phyloP scores from a whole-genome alignment of 2,797 vertebrate species.

The Poecile montanus region DNA sequence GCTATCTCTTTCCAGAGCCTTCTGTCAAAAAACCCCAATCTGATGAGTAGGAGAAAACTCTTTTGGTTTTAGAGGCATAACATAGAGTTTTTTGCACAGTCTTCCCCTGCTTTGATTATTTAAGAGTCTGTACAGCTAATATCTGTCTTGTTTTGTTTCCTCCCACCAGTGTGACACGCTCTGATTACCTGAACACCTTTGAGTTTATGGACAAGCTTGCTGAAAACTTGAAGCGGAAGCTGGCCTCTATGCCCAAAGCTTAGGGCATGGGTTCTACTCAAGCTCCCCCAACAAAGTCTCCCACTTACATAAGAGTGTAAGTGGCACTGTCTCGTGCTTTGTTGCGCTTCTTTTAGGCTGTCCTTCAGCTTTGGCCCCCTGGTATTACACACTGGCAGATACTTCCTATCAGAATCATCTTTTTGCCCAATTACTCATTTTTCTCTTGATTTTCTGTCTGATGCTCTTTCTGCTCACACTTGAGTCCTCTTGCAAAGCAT shows the following conservation, averaged over 20 bases:
- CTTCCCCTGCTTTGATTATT: neutral
- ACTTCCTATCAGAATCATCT: neutral
- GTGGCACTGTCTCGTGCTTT: slow-evolving; percentile 50
- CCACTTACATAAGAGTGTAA: neutral
- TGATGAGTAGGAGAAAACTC: neutral
- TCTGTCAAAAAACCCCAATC: neutral
- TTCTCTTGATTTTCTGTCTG: slow-evolving; percentile 9
- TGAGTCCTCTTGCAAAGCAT: slow-evolving; percentile 1
- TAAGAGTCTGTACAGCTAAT: neutral
- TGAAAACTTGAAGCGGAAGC: slow-evolving; percentile 90
- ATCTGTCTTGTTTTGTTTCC: neutral
- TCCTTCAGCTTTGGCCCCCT: slow-evolving; percentile 7
- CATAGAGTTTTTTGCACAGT: neutral
- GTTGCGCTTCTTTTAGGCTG: neutral
- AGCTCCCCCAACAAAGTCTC: neutral
- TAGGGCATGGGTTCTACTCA: slow-evolving; percentile 64
- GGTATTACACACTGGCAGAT: neutral
- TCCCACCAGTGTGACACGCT: slow-evolving; percentile 81
- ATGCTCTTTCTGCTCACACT: neutral
- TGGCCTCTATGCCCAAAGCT: slow-evolving; percentile 85
- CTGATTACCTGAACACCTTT: slow-evolving; percentile 96
- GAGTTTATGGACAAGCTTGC: slow-evolving; percentile 97
- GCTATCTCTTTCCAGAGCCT: neutral
- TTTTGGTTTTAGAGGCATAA: neutral
- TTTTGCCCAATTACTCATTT: neutral